Base-by-base conservation (phyloP, 2,888 invertebrate species). In the Cantharis flavilabris region DNA sequence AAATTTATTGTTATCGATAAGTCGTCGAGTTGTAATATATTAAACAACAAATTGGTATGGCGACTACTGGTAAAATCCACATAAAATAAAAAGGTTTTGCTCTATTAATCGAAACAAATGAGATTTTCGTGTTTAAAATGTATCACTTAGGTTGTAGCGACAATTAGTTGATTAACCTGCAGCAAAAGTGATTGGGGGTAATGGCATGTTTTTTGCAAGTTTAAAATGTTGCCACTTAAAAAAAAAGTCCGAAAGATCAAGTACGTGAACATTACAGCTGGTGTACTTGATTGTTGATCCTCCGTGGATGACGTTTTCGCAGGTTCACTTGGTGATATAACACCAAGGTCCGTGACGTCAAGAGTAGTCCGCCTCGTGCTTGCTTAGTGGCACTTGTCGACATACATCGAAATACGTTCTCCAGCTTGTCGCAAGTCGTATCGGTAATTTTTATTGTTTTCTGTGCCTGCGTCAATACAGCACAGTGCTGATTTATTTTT, bases 261-360 rank as follows among this genome's bases (percentile, higher is more conserved):
- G 7, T n/a, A n/a, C 7, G 49, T 9, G n/a, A 49, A 49, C n/a
- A 49, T 49, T 49, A 49, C 49, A 49, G 49, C 49, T 14, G 26
- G 62, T 71, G 65, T 70, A 73, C 62, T 73, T 70, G 62, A 69
- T 71, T 28, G 69, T 75, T 70, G 76, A 70, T 69, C 49, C 69
- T 73, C 65, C 62, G 33, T 62, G 79, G 78, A 70, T 79, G 74
- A 79, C 75, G 76, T 73, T 75, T 69, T 62, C 70, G 28, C 65
- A 72, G 72, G 75, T 77, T 72, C 76, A 80, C 74, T 75, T 79
- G 72, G 75, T 76, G 80, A 82, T 81, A 82, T 81, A 83, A 49
- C 78, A 81, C 78, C 83, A 83, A 83, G 83, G 83, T 79, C 81
- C 79, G 70, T 83, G 82, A 83, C 83, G 83, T 83, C 81, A 81